Conservation (phyloP, 2,113 vertebrate genomes). For the Tricholaema leucomelas region DNA sequence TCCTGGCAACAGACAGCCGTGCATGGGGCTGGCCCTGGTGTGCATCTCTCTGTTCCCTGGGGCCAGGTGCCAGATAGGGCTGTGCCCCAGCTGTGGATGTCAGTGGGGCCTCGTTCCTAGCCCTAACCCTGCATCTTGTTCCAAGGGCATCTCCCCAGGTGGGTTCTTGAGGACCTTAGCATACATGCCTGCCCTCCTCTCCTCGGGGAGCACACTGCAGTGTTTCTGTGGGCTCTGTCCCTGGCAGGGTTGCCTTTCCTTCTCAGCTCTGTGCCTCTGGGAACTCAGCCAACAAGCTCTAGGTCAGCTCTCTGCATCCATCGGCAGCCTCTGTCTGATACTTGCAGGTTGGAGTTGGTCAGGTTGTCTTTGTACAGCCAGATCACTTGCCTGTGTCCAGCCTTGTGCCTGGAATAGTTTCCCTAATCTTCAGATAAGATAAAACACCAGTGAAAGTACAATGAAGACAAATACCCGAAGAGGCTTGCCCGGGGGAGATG, state of each 20-base stretch:
- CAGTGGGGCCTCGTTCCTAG: background rate
- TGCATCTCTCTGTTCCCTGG: background rate
- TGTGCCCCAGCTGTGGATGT: background rate
- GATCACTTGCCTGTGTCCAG: background rate
- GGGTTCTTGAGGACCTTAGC: background rate
- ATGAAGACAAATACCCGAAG: background rate
- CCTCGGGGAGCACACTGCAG: background rate
- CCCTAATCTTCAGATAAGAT: slow-evolving; percentile 44
- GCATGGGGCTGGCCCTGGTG: background rate
- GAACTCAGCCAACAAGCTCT: background rate
- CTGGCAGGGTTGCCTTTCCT: background rate
- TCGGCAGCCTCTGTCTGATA: rapidly evolving
- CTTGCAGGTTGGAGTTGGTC: background rate
- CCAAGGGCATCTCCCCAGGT: background rate
- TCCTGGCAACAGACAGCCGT: background rate
- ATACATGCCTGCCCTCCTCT: background rate
- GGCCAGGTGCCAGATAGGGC: background rate
- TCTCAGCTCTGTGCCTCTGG: background rate
- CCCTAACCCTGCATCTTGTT: background rate
- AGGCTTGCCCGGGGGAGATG: background rate
- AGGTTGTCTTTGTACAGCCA: background rate
- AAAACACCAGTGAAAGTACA: slow-evolving; percentile 25
- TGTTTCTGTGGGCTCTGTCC: background rate
- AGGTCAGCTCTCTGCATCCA: background rate
- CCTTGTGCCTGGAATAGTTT: background rate